These are phyloP conservation scores for Mus pahari DNA, from an alignment of 2,113 vertebrate genomes.

Conservation along the genomic window DNA sequence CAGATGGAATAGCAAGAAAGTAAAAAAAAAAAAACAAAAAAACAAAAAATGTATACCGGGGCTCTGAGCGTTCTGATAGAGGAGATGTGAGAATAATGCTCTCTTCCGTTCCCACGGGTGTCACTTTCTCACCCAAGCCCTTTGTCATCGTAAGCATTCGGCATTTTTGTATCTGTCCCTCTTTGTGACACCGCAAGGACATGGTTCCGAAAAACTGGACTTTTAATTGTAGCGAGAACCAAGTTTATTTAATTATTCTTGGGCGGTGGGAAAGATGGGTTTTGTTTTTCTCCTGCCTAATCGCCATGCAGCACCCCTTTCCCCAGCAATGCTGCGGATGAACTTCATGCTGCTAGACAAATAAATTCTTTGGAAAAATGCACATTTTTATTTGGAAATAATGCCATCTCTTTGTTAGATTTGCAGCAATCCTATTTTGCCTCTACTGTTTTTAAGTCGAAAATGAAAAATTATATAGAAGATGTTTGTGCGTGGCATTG, in stretches of 20 bases:
- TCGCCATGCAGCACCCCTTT: slow-evolving; percentile 91
- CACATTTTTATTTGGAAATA: slow-evolving; percentile 97
- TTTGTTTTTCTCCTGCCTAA: slow-evolving; percentile 89
- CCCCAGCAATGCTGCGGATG: slow-evolving; percentile 92
- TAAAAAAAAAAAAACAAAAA: not conserved
- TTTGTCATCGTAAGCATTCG: slow-evolving; percentile 83
- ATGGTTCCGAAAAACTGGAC: slow-evolving; percentile 86
- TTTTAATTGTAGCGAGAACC: slow-evolving; percentile 90
- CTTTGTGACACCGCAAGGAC: slow-evolving; percentile 85
- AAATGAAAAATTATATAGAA: slow-evolving; percentile 98
- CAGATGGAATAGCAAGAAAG: slow-evolving; percentile 69
- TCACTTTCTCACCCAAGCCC: slow-evolving; percentile 81
- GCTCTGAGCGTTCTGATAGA: slow-evolving; percentile 80
- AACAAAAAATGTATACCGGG: slow-evolving; percentile 68
- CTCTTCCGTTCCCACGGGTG: slow-evolving; percentile 78
- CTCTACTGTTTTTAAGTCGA: slow-evolving; percentile 98
- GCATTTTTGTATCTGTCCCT: slow-evolving; percentile 84
- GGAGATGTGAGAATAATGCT: slow-evolving; percentile 82
- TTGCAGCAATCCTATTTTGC: slow-evolving; percentile 98
- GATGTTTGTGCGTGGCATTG: slow-evolving; percentile 99
- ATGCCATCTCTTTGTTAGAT: slow-evolving; percentile 99
- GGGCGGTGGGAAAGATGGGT: slow-evolving; percentile 84
- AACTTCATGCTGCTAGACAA: slow-evolving; percentile 96
- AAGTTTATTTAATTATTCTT: slow-evolving; percentile 89
- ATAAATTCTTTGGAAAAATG: slow-evolving; percentile 94